Evolutionary conservation across 2,888 invertebrate species (phyloP).

Genomic region (Odontothrips loti): DNA sequence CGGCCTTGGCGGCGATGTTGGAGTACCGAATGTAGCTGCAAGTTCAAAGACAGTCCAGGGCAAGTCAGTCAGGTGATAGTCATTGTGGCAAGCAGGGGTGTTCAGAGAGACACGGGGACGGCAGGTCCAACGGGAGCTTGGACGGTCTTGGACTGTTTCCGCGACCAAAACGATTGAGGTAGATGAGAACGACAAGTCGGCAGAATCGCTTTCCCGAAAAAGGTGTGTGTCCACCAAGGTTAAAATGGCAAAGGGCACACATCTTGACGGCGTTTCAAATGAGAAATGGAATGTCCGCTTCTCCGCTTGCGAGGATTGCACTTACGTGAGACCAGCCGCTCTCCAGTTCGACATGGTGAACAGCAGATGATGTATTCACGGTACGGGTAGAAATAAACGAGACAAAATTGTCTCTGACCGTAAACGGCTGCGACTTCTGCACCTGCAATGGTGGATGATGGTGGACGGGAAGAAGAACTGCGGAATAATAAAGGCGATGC

Average conservation of each 20-base stretch:
- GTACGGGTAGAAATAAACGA: background rate
- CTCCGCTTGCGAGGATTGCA: conserved; percentile 34
- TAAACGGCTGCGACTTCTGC: background rate
- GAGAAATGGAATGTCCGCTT: too few relatives aligned
- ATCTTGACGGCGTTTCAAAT: background rate
- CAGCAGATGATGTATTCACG: background rate
- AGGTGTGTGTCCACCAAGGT: background rate
- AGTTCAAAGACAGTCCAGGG: conserved; percentile 38
- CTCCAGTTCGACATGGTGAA: conserved; percentile 72
- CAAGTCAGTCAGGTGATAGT: background rate
- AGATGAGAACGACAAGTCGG: background rate
- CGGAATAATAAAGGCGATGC: background rate
- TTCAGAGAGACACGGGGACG: too few relatives aligned
- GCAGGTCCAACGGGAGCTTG: too few relatives aligned
- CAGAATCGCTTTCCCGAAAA: background rate
- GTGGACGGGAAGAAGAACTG: background rate
- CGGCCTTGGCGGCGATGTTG: conserved; percentile 80
- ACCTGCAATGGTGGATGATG: background rate
- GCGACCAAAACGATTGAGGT: conserved; percentile 17
- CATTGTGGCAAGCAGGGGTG: too few relatives aligned
- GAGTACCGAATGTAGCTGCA: conserved; percentile 94
- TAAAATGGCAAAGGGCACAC: conserved; percentile 12
- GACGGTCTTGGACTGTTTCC: too few relatives aligned
- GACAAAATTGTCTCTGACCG: background rate
- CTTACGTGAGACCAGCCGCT: conserved; percentile 79